Base-by-base conservation (phyloP, 2,888 invertebrate species). In the Papilio demoleus region DNA sequence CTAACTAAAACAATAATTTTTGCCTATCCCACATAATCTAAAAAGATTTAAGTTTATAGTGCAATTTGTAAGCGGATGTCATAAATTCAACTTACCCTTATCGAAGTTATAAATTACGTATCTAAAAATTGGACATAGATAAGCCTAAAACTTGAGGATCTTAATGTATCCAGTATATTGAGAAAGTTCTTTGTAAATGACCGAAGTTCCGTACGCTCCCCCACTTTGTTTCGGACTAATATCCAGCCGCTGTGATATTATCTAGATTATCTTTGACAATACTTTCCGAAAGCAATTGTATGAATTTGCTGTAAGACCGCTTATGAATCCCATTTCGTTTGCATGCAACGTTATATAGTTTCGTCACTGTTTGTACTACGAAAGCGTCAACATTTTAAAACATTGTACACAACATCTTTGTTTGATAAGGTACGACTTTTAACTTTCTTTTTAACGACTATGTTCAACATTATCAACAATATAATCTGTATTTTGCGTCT, bases 121-220 rank as follows among this genome's bases (percentile, higher is more conserved):
- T 60, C 24, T 60, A 60, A 60, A 60, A 60, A 38, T 60, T 60
- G 60, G 38, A n/a, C 38, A 60, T 60, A 60, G 60, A 60, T 60
- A 65, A 65, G 65, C 65, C 56, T 56, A 17, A 65, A 56, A 59
- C 58, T 40, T 50, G 50, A 64, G 22, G 68, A 65, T 69, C 68
- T 69, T 69, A 60, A 69, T 69, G 65, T 69, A 69, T 65, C 63
- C 65, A 69, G 53, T 40, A 69, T 69, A 69, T 69, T 68, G 65
- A 53, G 42, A 69, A 69, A 69, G 60, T 69, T 69, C 68, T 65
- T 69, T 65, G 60, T 65, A 61, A 65, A 69, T 69, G 40, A 65
- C 31, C 65, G 34, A 69, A 69, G 65, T 68, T 65, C 58, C 31
- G 45, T 61, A 65, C 50, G 31, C 34, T 53, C 36, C 42, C 53